A percentile compares a stretch with the other conserved stretches of the same genome.
Conservation (phyloP, 2,113 vertebrate genomes). For the Enhydra lutris region DNA sequence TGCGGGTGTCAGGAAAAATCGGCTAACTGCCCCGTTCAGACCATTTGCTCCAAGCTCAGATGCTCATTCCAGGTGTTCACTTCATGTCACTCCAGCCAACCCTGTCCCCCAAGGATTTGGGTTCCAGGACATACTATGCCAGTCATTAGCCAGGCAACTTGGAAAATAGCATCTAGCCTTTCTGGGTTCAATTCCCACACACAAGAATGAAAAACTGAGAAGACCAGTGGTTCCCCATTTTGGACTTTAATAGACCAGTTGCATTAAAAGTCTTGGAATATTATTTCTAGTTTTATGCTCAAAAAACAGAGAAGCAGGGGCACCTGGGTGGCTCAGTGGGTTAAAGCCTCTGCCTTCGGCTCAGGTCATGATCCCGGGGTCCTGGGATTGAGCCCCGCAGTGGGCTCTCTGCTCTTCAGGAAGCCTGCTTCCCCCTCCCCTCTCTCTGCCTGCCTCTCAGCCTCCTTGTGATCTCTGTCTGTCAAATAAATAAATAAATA, state of each 20-base stretch:
- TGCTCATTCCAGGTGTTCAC: neutral
- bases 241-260: neutral
- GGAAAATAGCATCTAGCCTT: neutral
- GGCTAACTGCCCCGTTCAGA: rapidly evolving
- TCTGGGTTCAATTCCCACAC: neutral
- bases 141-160: neutral
- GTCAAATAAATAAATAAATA: too few species aligned
- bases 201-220: neutral
- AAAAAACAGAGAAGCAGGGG: neutral
- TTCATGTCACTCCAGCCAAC: neutral
- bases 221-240: neutral
- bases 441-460: too few species aligned
- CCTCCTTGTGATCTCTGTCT: too few species aligned
- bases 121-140: neutral
- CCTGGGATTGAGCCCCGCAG: too few species aligned
- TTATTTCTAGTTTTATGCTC: neutral
- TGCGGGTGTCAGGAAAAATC: constrained; percentile 7
- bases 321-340: too few species aligned
- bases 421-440: too few species aligned
- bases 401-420: too few species aligned
- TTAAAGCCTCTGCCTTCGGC: too few species aligned
- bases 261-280: neutral
- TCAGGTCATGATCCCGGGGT: too few species aligned
- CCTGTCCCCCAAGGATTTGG: neutral
- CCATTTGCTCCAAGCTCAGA: neutral